Conservation (phyloP, 2,888 invertebrate species). For the Ischnura elegans region DNA sequence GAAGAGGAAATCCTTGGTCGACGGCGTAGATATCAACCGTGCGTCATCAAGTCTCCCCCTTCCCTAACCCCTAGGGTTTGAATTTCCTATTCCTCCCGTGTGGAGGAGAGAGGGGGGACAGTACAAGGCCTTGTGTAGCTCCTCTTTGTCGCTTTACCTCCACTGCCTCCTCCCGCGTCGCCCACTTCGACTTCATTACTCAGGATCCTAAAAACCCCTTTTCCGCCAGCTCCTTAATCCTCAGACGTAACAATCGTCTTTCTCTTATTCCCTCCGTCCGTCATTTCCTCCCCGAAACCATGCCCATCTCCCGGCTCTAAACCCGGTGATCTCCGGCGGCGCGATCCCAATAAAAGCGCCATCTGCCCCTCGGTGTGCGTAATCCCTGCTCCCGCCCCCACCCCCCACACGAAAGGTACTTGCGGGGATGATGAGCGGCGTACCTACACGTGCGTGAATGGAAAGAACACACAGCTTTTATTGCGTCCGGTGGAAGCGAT, state of each 20-base stretch:
- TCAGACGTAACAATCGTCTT: slow-evolving; percentile 32
- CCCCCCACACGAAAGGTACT: not conserved
- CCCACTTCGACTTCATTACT: slow-evolving; percentile 37
- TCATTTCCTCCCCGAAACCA: not conserved
- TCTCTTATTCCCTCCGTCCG: not conserved
- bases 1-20: not conserved
- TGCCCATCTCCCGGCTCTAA: not conserved
- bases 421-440: not conserved
- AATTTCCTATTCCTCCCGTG: not conserved
- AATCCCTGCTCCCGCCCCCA: not conserved
- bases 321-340: not conserved
- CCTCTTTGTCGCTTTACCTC: not conserved
- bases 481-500: not conserved
- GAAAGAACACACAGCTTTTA: not conserved
- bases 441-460: not conserved
- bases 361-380: not conserved
- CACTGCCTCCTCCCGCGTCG: not conserved
- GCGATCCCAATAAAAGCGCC: not conserved
- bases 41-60: not conserved
- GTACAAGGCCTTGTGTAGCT: not conserved
- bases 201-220: not conserved
- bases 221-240: slow-evolving; percentile 46
- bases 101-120: too few species aligned
- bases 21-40: not conserved
- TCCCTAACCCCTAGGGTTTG: not conserved